phyloP scores from a whole-genome alignment of 2,797 vertebrate genomes.

The Chelidonichthys spinosus region DNA sequence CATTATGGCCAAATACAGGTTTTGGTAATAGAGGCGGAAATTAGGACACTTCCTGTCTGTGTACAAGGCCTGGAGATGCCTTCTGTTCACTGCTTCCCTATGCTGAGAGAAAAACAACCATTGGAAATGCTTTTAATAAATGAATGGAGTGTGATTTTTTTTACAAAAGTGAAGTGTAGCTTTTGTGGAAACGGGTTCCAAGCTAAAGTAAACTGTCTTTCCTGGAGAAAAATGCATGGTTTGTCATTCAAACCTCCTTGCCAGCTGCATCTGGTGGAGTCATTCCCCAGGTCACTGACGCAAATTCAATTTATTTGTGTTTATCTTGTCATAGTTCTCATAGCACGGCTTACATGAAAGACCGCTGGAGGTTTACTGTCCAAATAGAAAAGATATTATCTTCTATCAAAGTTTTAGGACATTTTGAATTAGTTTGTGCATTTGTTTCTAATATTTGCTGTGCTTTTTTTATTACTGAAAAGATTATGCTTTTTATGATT shows the following conservation, averaged over 20 bases:
- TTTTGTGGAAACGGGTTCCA: conserved; percentile 56
- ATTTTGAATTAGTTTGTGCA: background rate
- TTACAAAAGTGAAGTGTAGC: conserved; percentile 32
- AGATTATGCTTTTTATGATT: background rate
- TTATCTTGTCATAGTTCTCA: conserved; percentile 37
- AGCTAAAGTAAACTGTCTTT: conserved; percentile 46
- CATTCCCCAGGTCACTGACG: conserved; percentile 44
- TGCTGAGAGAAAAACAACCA: conserved; percentile 4
- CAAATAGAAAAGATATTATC: background rate
- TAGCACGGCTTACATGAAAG: background rate
- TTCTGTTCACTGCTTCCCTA: conserved; percentile 10
- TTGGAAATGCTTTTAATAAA: conserved; percentile 34
- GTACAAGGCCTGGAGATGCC: conserved; percentile 30
- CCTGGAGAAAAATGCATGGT: conserved; percentile 60
- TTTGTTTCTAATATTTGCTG: background rate
- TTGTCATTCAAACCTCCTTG: conserved; percentile 40
- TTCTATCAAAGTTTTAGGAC: background rate
- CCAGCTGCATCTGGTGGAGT: conserved; percentile 18
- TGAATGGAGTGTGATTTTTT: conserved; percentile 40
- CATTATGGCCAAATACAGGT: conserved; percentile 43
- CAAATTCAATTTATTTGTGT: conserved; percentile 51
- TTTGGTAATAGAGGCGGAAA: conserved; percentile 57
- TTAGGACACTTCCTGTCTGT: conserved; percentile 63
- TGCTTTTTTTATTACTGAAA: background rate
- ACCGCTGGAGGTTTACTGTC: background rate